These are phyloP conservation scores for Gnathonemus echidnorhynchus DNA, from an alignment of 2,113 vertebrate species.

Conservation along the genomic window DNA sequence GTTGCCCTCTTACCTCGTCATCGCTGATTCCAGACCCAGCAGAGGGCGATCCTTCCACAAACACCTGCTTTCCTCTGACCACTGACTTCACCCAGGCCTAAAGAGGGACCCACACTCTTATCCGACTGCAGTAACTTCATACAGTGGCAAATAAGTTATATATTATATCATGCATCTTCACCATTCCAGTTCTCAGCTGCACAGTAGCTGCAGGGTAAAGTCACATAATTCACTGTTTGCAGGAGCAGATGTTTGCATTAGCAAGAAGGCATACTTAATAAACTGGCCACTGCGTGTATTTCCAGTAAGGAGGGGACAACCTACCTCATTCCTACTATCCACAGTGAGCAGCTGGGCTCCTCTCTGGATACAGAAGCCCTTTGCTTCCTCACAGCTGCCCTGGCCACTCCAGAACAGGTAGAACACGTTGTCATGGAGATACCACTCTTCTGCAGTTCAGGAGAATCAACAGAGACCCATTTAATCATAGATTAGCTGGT, in stretches of 20 bases:
- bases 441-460: not conserved
- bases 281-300: not conserved
- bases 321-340: not conserved
- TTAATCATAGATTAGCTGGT: not conserved
- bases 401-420: conserved; percentile 8
- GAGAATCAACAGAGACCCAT: too few relatives aligned
- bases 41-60: too few relatives aligned
- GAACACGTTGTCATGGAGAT: not conserved
- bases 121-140: not conserved
- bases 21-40: too few relatives aligned
- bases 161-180: too few relatives aligned
- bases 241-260: not conserved
- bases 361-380: not conserved
- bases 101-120: not conserved
- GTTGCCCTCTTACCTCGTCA: too few relatives aligned
- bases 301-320: not conserved
- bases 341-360: not conserved
- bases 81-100: not conserved
- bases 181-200: too few relatives aligned
- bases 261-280: not conserved
- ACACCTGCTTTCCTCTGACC: not conserved
- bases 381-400: conserved; percentile 4
- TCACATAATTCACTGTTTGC: not conserved
- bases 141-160: not conserved
- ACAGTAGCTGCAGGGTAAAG: not conserved